Conservation (phyloP, 1,140 invertebrate species). For the Babylonia areolata region DNA sequence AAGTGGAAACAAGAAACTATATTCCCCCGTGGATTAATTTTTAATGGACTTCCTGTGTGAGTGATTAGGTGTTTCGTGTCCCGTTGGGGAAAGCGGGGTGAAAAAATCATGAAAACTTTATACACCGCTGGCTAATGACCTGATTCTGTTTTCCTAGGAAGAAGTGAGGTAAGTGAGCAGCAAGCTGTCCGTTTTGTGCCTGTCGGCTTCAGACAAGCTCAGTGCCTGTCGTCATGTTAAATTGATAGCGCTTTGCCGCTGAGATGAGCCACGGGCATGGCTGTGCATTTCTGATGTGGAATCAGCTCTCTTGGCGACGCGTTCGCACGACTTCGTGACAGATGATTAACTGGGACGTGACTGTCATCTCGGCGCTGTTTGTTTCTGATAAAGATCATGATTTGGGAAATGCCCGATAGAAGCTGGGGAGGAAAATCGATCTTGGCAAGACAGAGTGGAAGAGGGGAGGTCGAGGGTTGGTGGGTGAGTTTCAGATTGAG, state of each 20-base stretch:
- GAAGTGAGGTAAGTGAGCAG: conserved; percentile 79
- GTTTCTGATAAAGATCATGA: not conserved
- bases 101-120: conserved; percentile 31
- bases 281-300: not conserved
- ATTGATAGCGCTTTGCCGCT: conserved; percentile 88
- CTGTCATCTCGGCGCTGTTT: conserved; percentile 3
- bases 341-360: conserved; percentile 28
- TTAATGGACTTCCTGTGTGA: conserved; percentile 19
- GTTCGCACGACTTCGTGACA: conserved; percentile 37
- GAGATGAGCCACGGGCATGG: conserved; percentile 83
- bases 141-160: not conserved
- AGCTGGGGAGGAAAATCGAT: too few relatives aligned
- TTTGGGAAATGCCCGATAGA: not conserved
- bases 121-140: not conserved
- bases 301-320: not conserved
- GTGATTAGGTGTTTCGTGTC: not conserved
- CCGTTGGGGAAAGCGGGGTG: conserved; percentile 19
- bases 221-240: not conserved
- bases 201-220: not conserved
- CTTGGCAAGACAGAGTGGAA: not conserved
- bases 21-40: not conserved
- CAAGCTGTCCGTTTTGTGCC: not conserved
- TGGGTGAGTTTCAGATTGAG: not conserved
- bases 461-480: not conserved
- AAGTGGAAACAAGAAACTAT: not conserved